phyloP scores from a whole-genome alignment of 2,113 vertebrate species.

The Taxidea taxus region DNA sequence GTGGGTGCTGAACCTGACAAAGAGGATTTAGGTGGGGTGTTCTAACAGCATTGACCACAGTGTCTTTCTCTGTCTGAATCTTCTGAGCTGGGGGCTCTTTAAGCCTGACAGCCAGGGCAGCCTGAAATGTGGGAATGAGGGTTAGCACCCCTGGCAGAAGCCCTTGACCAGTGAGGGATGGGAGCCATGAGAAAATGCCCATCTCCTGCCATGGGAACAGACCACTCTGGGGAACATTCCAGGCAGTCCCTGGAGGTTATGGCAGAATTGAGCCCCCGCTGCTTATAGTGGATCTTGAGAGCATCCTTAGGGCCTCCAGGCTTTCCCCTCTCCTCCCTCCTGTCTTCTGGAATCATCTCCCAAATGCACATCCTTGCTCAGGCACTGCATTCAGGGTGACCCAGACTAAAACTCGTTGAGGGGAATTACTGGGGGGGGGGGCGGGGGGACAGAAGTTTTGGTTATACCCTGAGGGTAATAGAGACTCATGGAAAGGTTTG shows the following conservation, averaged over 20 bases:
- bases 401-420: fast-evolving
- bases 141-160: background rate
- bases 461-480: too few relatives aligned
- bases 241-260: background rate
- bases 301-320: background rate
- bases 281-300: background rate
- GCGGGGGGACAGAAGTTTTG: background rate
- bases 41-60: fast-evolving
- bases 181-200: background rate
- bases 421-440: background rate
- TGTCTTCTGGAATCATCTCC: background rate
- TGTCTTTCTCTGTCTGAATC: background rate
- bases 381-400: background rate
- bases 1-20: background rate
- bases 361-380: background rate
- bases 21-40: background rate
- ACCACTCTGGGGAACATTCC: background rate
- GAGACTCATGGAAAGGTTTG: background rate
- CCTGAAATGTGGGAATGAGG: background rate
- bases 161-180: background rate
- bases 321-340: background rate
- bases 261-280: background rate
- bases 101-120: background rate
- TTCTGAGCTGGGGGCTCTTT: background rate
- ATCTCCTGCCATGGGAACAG: background rate